Conservation (phyloP, 2,888 invertebrate genomes). For the Melipona bicolor region DNA sequence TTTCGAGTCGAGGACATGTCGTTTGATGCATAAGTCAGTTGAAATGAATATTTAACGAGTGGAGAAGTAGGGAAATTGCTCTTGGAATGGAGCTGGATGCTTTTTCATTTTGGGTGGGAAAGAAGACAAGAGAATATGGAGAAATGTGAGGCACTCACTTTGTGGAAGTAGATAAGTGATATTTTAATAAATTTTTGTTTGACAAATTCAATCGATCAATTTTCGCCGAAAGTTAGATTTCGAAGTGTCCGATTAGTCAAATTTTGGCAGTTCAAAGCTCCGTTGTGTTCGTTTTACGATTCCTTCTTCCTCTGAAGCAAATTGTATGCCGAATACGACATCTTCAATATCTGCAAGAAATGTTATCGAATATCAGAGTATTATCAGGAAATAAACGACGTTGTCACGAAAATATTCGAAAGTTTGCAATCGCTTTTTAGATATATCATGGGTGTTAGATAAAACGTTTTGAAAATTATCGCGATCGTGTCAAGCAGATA, state of each 20-base stretch:
- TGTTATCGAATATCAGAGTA: too few species aligned
- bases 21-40: not conserved
- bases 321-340: constrained; percentile 68
- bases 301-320: constrained; percentile 55
- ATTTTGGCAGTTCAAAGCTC: not conserved
- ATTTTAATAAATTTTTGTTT: not conserved
- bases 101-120: not conserved
- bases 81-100: not conserved
- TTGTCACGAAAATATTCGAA: not conserved
- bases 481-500: too few species aligned
- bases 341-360: constrained; percentile 64
- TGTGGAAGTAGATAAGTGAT: not conserved
- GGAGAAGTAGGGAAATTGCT: not conserved
- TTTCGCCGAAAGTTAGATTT: too few species aligned
- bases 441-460: not conserved
- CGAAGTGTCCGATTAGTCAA: not conserved
- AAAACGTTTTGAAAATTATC: not conserved
- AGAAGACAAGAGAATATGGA: not conserved
- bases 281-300: not conserved
- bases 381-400: too few species aligned
- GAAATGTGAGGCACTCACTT: not conserved
- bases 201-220: not conserved
- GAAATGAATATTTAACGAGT: not conserved
- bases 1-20: not conserved
- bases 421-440: not conserved